phyloP scores from a whole-genome alignment of 2,797 vertebrate genomes.

The Kryptopterus vitreolus region DNA sequence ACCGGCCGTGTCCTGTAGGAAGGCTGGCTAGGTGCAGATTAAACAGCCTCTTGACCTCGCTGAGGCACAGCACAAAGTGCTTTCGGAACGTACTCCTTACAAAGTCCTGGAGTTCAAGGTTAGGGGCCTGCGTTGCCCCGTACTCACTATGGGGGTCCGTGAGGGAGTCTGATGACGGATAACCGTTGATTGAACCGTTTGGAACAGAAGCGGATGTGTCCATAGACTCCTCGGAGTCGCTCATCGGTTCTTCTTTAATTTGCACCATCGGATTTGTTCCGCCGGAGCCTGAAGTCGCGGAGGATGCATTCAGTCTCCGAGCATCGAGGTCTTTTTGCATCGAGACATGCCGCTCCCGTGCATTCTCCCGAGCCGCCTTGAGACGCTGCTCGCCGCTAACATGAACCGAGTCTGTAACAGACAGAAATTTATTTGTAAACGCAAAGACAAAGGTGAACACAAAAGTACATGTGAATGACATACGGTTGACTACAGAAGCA shows the following conservation, averaged over 20 bases:
- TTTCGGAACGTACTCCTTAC: constrained; percentile 85
- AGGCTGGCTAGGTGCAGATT: constrained; percentile 94
- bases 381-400: constrained; percentile 87
- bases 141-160: constrained; percentile 77
- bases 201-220: constrained; percentile 74
- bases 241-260: constrained; percentile 85
- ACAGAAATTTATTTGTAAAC: background rate
- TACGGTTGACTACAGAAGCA: no score
- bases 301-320: constrained; percentile 60
- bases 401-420: constrained; percentile 65
- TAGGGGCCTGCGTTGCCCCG: constrained; percentile 59
- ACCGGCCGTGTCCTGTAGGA: constrained; percentile 82
- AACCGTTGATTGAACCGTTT: constrained; percentile 83
- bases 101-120: constrained; percentile 87
- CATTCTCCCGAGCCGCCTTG: constrained; percentile 80
- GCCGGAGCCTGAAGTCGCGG: background rate
- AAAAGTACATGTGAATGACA: background rate
- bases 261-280: constrained; percentile 51
- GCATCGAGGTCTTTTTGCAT: constrained; percentile 81
- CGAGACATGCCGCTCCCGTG: constrained; percentile 74
- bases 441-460: background rate
- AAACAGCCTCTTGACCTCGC: constrained; percentile 94
- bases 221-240: constrained; percentile 82
- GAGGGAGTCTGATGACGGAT: constrained; percentile 67
- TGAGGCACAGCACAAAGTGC: constrained; percentile 92